Base-by-base conservation (phyloP, 2,888 invertebrate species). In the Ferrisia virgata region DNA sequence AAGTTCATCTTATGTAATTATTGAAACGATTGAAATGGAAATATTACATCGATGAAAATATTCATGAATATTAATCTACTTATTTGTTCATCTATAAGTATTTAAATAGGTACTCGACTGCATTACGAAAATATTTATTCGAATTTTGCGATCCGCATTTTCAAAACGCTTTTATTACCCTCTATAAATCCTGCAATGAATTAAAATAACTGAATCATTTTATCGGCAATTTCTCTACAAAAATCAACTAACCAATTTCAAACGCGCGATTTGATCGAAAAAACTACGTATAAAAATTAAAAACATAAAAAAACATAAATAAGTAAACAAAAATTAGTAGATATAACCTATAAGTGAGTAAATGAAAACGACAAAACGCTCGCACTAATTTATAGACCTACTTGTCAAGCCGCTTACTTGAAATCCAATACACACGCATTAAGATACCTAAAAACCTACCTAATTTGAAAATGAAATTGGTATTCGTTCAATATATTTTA, bases 301-400 rank as follows among this genome's bases (percentile, higher is more conserved):
- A 53, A 53, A 8, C 22, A 6, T 22, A 53, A 53, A 53, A 22
- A 53, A 53, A 53, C 53, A 47, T 47, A 22, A 53, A 53, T 53
- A 53, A 53, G 22, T 13, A 18, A 53, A 53, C 18, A 53, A 53
- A 53, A n/a, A n/a, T n/a, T n/a, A n/a, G n/a, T n/a, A n/a, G n/a
- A n/a, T n/a, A n/a, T 8, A 39, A 39, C 39, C 15, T 15, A 28
- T 28, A 64, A 13, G 15, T 64, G 28, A 2, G 3, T 11, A 64
- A 64, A 64, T 58, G 28, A 31, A 64, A 64, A 28, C 64, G 64
- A 64, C 64, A 64, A 64, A 64, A 64, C 18, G 28, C 64, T 64
- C 64, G 28, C 5, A 64, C 36, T 76, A 76, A 76, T 76, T 76
- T 76, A 76, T 76, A 76, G 72, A 76, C 72, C 72, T 76, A 76